phyloP scores from a whole-genome alignment of 2,113 vertebrate genomes.

The Phodopus roborovskii region DNA sequence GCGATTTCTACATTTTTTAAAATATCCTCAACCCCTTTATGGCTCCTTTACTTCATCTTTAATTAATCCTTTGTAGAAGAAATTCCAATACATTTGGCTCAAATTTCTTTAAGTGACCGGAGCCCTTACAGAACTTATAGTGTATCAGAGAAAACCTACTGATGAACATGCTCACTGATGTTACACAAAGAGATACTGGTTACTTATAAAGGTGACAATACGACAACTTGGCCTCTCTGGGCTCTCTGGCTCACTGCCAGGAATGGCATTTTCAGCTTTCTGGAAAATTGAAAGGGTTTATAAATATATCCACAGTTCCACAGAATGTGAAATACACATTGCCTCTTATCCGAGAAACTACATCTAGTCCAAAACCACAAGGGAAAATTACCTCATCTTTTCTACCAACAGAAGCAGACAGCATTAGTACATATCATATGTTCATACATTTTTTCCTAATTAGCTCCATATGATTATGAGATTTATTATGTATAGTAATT shows the following conservation, averaged over 20 bases:
- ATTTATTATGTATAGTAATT: not conserved
- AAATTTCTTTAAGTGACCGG: not conserved
- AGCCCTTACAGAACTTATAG: not conserved
- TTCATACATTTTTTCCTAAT: not conserved
- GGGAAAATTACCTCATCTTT: not conserved
- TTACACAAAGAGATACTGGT: not conserved
- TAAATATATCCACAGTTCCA: not conserved
- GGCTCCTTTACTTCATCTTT: not conserved
- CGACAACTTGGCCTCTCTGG: not conserved
- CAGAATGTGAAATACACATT: not conserved
- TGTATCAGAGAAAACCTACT: not conserved
- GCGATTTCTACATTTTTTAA: not conserved
- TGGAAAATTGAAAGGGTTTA: not conserved
- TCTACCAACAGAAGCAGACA: not conserved
- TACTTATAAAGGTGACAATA: conserved; percentile 4
- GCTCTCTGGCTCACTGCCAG: not conserved
- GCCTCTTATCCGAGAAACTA: not conserved
- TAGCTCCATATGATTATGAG: not conserved
- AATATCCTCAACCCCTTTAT: not conserved
- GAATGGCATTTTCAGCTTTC: not conserved
- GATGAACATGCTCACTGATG: not conserved
- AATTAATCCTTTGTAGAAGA: not conserved
- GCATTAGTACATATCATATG: not conserved
- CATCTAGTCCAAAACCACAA: not conserved
- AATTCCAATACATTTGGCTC: not conserved